Evolutionary conservation across 2,797 vertebrate species (phyloP).

Genomic region (Oreortyx pictus): DNA sequence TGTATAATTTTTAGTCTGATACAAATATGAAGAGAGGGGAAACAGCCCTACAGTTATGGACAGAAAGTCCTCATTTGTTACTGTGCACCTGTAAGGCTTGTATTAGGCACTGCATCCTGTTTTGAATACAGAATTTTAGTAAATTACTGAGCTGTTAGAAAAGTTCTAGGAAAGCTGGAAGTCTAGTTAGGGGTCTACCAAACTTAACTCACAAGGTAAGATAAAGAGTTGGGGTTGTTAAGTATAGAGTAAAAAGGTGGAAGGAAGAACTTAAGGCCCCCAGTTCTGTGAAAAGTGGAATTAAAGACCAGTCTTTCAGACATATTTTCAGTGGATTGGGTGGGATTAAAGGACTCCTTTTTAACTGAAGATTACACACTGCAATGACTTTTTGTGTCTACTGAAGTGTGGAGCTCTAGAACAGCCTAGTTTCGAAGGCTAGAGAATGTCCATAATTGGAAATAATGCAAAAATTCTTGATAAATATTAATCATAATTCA

Average conservation of each 20-base stretch:
- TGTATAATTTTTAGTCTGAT: slow-evolving; percentile 10
- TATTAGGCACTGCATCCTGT: neutral
- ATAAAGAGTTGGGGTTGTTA: neutral
- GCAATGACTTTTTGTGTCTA: neutral
- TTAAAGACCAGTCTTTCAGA: neutral
- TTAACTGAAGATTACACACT: neutral
- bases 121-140: neutral
- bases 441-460: neutral
- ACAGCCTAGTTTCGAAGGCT: neutral
- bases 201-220: neutral
- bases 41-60: neutral
- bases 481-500: neutral
- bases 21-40: neutral
- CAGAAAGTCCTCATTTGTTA: neutral
- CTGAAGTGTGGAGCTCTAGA: neutral
- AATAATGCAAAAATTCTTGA: neutral
- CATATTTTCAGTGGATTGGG: neutral
- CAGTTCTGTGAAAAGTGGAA: neutral
- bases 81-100: neutral
- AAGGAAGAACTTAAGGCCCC: neutral
- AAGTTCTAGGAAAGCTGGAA: neutral
- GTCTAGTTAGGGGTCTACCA: neutral
- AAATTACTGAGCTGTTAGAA: neutral
- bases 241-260: neutral
- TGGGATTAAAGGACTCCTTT: neutral